Evolutionary conservation across 2,797 vertebrate genomes (phyloP).

Genomic region (Pseudomugil gertrudae): DNA sequence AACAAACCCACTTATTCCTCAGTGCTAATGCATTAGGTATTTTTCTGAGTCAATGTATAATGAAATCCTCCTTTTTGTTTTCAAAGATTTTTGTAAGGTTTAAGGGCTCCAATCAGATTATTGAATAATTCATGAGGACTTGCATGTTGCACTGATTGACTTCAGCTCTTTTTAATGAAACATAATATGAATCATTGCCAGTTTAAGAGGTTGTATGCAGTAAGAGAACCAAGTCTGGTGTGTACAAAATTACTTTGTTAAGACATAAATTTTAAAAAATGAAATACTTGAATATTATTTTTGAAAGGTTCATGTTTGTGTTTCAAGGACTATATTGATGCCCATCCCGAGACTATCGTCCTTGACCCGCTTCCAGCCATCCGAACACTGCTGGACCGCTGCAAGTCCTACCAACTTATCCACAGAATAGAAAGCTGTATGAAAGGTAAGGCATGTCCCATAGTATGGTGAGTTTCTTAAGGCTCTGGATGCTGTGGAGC

Average conservation of each 20-base stretch:
- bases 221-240: too few species aligned
- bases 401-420: constrained; percentile 96
- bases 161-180: not conserved
- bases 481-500: too few species aligned
- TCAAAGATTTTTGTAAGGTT: not conserved
- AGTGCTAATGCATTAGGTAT: not conserved
- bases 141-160: not conserved
- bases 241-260: too few species aligned
- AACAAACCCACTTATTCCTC: not conserved
- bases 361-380: constrained; percentile 97
- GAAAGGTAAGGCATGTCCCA: constrained; percentile 83
- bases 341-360: constrained; percentile 95
- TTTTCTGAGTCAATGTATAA: not conserved
- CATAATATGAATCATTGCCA: not conserved
- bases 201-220: too few species aligned
- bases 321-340: constrained; percentile 96
- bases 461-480: too few species aligned
- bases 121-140: not conserved
- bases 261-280: not conserved
- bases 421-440: constrained; percentile 93
- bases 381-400: constrained; percentile 94
- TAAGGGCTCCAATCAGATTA: not conserved
- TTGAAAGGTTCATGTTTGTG: constrained; percentile 19
- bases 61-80: not conserved
- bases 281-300: not conserved